Conservation (phyloP, 2,797 vertebrate species). For the Triplophysa bombifrons region DNA sequence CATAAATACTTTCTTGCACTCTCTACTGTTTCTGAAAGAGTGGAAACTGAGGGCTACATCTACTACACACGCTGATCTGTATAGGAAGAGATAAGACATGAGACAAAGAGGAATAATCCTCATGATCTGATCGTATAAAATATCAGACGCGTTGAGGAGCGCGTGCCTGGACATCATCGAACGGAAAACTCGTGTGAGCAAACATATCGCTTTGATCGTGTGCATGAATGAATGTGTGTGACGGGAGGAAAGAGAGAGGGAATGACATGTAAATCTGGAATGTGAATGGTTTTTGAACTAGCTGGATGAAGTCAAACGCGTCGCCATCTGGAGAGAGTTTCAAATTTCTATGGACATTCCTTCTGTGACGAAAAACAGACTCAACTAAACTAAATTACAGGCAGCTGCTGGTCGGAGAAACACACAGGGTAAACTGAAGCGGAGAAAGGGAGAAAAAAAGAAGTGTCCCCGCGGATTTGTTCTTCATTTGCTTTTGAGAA, state of each 20-base stretch:
- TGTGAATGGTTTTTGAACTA: conserved; percentile 57
- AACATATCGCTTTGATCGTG: background rate
- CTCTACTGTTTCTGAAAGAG: conserved; percentile 25
- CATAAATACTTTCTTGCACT: conserved; percentile 27
- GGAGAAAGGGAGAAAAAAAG: conserved; percentile 31
- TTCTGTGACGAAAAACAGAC: conserved; percentile 58
- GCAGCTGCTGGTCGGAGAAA: conserved; percentile 57
- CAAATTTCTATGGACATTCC: conserved; percentile 67
- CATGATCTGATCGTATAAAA: background rate
- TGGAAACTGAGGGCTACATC: conserved; percentile 13
- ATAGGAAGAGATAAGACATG: background rate
- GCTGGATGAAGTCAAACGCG: conserved; percentile 51
- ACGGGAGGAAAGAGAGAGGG: background rate
- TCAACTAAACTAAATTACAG: conserved; percentile 51
- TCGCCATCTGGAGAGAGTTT: conserved; percentile 64
- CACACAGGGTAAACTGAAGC: conserved; percentile 19
- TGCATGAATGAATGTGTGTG: background rate
- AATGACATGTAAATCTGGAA: conserved; percentile 29
- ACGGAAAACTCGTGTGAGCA: conserved; percentile 1
- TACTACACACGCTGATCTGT: background rate
- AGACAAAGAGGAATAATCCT: background rate
- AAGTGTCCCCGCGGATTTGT: conserved; percentile 44
- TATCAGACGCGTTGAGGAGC: background rate
- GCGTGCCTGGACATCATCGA: background rate
- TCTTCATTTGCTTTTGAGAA: conserved; percentile 56